Evolutionary conservation across 2,113 vertebrate species (phyloP).

Genomic region (Andinoacara biseriatus): DNA sequence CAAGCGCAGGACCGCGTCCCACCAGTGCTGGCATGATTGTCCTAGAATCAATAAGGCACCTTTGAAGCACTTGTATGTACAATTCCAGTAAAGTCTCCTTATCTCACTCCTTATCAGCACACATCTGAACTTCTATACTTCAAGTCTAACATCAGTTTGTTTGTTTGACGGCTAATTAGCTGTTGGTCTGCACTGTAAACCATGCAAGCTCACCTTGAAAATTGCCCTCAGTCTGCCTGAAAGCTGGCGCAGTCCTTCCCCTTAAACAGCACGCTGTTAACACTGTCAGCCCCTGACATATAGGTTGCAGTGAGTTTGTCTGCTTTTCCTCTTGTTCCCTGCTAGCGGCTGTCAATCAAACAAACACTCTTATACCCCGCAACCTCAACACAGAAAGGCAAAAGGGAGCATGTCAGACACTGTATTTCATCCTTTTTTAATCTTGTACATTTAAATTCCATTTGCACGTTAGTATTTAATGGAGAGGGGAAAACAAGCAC

Average conservation of each 20-base stretch:
- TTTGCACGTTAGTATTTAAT: neutral
- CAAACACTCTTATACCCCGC: neutral
- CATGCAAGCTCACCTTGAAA: neutral
- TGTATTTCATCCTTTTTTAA: neutral
- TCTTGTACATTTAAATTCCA: neutral
- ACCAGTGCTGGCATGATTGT: accelerated
- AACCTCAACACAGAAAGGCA: neutral
- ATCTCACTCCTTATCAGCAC: neutral
- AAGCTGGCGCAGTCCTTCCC: neutral
- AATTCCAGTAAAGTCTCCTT: neutral
- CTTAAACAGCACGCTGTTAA: neutral
- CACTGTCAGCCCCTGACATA: conserved; percentile 12
- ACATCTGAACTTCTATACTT: neutral
- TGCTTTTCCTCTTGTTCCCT: conserved; percentile 1
- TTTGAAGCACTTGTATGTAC: neutral
- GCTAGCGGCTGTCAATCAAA: conserved; percentile 8
- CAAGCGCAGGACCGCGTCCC: neutral
- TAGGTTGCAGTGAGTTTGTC: neutral
- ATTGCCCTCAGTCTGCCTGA: neutral
- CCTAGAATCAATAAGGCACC: neutral
- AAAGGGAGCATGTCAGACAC: neutral
- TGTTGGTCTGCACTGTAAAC: neutral
- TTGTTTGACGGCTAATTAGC: neutral
- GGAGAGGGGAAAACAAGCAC: neutral
- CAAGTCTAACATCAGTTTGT: neutral